Conservation (phyloP, 2,113 vertebrate species). For the Pongo pygmaeus region DNA sequence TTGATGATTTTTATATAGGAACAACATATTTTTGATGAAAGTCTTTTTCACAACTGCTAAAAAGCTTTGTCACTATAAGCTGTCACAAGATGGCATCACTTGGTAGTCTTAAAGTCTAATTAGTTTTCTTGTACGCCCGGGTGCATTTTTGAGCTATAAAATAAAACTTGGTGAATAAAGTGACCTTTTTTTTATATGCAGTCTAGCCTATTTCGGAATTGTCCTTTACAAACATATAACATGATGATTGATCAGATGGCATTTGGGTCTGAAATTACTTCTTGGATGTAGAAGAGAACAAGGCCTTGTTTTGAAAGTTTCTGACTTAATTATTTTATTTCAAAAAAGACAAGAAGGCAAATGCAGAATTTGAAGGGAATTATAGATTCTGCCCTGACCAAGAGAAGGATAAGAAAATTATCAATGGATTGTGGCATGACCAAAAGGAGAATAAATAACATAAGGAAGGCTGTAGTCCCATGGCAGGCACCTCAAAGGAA, state of each 20-base stretch:
- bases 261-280: conserved; percentile 60
- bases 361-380: conserved; percentile 42
- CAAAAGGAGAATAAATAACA: background rate
- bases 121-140: background rate
- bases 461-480: background rate
- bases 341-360: conserved; percentile 17
- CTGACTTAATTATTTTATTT: conserved; percentile 42
- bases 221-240: conserved; percentile 33
- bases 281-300: background rate
- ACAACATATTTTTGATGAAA: background rate
- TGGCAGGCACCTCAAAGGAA: background rate
- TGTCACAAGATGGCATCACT: background rate
- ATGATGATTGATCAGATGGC: conserved; percentile 46
- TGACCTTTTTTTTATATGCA: conserved; percentile 17
- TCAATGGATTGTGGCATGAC: background rate
- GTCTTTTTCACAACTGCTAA: background rate
- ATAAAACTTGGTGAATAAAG: conserved; percentile 30
- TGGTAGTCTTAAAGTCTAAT: conserved; percentile 35
- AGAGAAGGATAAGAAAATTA: background rate
- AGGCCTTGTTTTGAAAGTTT: background rate
- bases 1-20: background rate
- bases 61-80: conserved; percentile 1
- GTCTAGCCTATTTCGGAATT: conserved; percentile 19
- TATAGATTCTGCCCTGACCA: conserved; percentile 24
- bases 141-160: conserved; percentile 36